These are phyloP conservation scores for Bufo bufo DNA, from an alignment of 2,113 vertebrate species.

Conservation along the genomic window DNA sequence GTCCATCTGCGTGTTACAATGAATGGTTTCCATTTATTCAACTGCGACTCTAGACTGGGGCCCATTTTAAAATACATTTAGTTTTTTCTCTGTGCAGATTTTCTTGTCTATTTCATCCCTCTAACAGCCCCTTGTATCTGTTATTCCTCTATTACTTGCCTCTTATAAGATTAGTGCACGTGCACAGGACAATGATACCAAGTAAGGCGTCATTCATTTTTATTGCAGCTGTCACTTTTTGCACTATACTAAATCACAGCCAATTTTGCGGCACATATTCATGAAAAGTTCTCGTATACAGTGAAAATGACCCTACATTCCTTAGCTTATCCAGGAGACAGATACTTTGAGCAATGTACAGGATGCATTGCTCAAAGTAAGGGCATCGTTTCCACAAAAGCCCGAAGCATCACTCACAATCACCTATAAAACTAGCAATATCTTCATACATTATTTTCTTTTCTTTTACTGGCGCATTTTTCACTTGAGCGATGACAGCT, in stretches of 20 bases:
- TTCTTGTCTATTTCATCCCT: no score
- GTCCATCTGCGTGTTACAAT: no score
- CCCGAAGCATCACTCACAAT: slow-evolving; percentile 60
- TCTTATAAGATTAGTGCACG: no score
- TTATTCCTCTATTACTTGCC: no score
- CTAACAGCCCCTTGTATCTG: no score
- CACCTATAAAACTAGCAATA: slow-evolving; percentile 60
- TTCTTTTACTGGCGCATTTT: slow-evolving; percentile 51
- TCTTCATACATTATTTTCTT: slow-evolving; percentile 54
- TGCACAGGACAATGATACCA: background rate
- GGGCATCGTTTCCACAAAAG: slow-evolving; percentile 57
- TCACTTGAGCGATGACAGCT: slow-evolving; percentile 55
- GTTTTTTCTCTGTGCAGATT: no score
- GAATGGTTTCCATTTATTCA: no score
- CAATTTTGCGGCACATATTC: background rate
- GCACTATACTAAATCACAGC: background rate
- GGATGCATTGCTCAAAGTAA: slow-evolving; percentile 12
- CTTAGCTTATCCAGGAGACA: background rate
- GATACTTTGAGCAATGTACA: background rate
- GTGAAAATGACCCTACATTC: background rate
- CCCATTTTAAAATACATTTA: no score
- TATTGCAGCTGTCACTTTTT: background rate
- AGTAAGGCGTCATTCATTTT: background rate
- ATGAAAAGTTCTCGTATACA: background rate
- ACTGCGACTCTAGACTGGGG: no score